These are phyloP conservation scores for Pseudolycoriella hygida DNA, from an alignment of 2,888 invertebrate genomes.

Conservation along the genomic window DNA sequence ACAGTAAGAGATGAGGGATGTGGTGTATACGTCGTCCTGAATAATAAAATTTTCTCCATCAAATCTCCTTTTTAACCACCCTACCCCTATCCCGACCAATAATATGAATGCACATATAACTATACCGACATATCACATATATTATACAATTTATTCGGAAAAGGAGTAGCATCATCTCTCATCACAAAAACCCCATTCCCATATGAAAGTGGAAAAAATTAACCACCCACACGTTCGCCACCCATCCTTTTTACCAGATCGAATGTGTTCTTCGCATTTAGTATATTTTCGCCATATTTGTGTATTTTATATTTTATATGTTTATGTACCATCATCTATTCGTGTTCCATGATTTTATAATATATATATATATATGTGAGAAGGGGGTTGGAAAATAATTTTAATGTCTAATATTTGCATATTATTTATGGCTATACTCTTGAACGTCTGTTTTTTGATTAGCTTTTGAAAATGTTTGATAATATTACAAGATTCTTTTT, in stretches of 20 bases:
- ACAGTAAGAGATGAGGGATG: too few species aligned
- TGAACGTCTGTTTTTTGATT: slow-evolving; percentile 7
- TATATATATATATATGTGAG: not conserved
- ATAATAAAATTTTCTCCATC: slow-evolving; percentile 1
- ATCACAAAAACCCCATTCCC: not conserved
- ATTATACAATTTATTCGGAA: not conserved
- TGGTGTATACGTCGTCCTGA: not conserved
- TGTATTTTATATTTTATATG: slow-evolving; percentile 1
- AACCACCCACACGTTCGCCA: too few species aligned
- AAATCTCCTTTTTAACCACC: too few species aligned
- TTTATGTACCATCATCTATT: too few species aligned
- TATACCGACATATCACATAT: not conserved
- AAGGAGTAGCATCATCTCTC: not conserved
- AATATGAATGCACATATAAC: not conserved
- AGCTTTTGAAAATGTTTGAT: slow-evolving; percentile 1
- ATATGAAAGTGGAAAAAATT: not conserved
- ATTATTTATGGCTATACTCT: slow-evolving; percentile 6
- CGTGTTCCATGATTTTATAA: not conserved
- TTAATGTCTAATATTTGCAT: slow-evolving; percentile 7
- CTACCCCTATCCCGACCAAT: too few species aligned
- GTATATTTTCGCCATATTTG: slow-evolving; percentile 6
- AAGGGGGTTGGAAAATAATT: slow-evolving; percentile 3
- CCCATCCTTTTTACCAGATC: not conserved
- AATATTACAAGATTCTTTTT: not conserved
- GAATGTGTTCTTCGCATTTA: slow-evolving; percentile 1